Evolutionary conservation across 2,888 invertebrate genomes (phyloP).

Genomic region (Gasteruption jaculator): DNA sequence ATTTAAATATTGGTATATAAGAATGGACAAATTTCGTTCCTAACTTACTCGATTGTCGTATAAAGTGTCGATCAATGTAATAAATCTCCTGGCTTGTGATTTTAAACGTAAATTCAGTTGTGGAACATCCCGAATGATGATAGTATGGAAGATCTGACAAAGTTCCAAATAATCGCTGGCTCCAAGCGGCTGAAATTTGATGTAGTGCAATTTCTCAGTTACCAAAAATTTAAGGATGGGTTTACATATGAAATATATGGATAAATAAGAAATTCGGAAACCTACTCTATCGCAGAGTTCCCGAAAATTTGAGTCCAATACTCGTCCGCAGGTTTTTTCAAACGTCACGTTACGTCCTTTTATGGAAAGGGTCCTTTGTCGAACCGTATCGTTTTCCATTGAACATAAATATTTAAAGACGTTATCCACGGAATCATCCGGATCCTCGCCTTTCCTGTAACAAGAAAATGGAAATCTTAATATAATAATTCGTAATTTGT

Average conservation of each 20-base stretch:
- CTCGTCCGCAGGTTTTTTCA: slow-evolving; percentile 84
- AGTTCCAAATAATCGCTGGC: slow-evolving; percentile 93
- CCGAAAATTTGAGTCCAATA: slow-evolving; percentile 82
- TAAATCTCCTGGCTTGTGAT: slow-evolving; percentile 91
- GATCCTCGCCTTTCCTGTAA: slow-evolving; percentile 63
- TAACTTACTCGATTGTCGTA: slow-evolving; percentile 81
- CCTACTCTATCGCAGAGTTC: slow-evolving; percentile 86
- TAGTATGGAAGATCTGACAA: slow-evolving; percentile 90
- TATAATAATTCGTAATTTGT: too few relatives aligned
- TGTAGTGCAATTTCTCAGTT: background rate
- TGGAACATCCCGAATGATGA: slow-evolving; percentile 87
- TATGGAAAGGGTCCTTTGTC: slow-evolving; percentile 81
- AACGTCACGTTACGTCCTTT: slow-evolving; percentile 86
- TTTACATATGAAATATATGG: background rate
- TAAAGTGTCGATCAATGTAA: slow-evolving; percentile 92
- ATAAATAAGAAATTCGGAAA: background rate
- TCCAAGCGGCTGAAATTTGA: slow-evolving; percentile 66
- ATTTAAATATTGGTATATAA: too few relatives aligned
- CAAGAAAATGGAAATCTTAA: slow-evolving; percentile 28
- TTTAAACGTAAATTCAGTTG: slow-evolving; percentile 72
- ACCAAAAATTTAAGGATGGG: background rate
- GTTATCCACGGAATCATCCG: slow-evolving; percentile 64
- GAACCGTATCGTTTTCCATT: slow-evolving; percentile 84
- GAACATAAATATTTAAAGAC: slow-evolving; percentile 85
- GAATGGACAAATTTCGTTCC: background rate